Percentiles rank a stretch among this genome's conserved stretches.
These are phyloP conservation scores for Semnopithecus entellus DNA, from an alignment of 2,113 vertebrate species.

Conservation along the genomic window DNA sequence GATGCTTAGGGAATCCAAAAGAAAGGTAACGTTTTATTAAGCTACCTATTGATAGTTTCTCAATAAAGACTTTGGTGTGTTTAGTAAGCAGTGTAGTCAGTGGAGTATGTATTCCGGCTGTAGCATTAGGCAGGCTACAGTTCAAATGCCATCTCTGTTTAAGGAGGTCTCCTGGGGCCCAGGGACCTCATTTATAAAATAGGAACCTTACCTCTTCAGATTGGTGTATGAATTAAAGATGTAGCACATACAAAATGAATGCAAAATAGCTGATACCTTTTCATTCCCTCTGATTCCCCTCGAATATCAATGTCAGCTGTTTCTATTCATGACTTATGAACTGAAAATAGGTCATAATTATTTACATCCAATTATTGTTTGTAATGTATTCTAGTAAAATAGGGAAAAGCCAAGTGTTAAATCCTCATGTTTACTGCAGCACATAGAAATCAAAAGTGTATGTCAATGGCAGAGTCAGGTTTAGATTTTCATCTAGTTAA, in stretches of 20 bases:
- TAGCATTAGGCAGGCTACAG: neutral
- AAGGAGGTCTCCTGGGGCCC: neutral
- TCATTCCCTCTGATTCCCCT: neutral
- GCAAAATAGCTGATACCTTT: neutral
- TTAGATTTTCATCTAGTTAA: neutral
- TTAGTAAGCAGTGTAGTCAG: neutral
- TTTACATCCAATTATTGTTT: neutral
- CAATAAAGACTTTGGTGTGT: neutral
- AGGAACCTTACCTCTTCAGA: neutral
- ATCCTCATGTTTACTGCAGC: neutral
- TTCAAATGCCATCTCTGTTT: neutral
- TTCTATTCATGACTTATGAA: neutral
- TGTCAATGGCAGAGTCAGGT: neutral
- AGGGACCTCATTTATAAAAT: neutral
- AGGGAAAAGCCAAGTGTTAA: neutral
- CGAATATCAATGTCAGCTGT: neutral
- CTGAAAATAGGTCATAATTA: neutral
- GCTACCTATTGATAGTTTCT: neutral
- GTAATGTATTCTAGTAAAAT: neutral
- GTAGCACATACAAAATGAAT: neutral
- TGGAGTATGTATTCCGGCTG: neutral
- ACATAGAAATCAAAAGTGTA: neutral
- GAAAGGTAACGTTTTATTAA: neutral
- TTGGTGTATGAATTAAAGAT: neutral
- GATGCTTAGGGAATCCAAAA: neutral